These are phyloP conservation scores for Tetanocera ferruginea DNA, from an alignment of 2,888 invertebrate genomes.

Conservation along the genomic window DNA sequence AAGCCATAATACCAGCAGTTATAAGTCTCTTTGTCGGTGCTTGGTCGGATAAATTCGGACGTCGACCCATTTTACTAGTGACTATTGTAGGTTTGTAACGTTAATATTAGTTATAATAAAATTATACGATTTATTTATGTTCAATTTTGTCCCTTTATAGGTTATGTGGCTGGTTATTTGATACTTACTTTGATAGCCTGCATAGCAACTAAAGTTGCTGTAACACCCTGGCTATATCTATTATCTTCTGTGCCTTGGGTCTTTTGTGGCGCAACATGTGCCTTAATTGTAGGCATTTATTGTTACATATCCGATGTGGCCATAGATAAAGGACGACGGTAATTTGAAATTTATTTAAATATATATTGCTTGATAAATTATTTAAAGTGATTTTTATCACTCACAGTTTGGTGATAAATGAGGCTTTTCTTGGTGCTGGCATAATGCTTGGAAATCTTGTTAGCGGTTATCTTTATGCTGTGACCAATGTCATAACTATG, in stretches of 20 bases:
- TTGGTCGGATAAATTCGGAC: constrained; percentile 85
- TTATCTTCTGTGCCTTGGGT: constrained; percentile 73
- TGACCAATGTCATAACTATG: constrained; percentile 59
- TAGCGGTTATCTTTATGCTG: constrained; percentile 74
- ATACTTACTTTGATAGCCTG: constrained; percentile 58
- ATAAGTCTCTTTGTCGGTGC: constrained; percentile 82
- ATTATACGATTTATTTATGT: not conserved
- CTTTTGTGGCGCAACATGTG: constrained; percentile 75
- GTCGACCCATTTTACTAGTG: constrained; percentile 78
- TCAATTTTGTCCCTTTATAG: constrained; percentile 46
- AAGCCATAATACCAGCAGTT: constrained; percentile 77
- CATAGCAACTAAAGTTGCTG: constrained; percentile 53
- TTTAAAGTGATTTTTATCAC: not conserved
- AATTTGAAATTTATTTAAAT: not conserved
- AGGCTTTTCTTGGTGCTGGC: constrained; percentile 75
- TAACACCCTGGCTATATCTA: constrained; percentile 70
- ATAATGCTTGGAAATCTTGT: constrained; percentile 74
- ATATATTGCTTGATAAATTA: not conserved
- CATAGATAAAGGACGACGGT: constrained; percentile 70
- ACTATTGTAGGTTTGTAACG: constrained; percentile 73
- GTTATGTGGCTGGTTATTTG: constrained; percentile 58
- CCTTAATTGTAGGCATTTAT: constrained; percentile 75
- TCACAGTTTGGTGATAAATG: constrained; percentile 76
- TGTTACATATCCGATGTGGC: constrained; percentile 80
- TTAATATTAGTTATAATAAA: not conserved